A percentile compares a stretch with the other conserved stretches of the same genome.
Conservation (phyloP, 2,113 vertebrate species). For the Felis catus region F.catus_Fca126_mat1.0 CM031426.1:57700001-57700500, state of each 20-base stretch:
- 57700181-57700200: neutral
- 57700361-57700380: fast-evolving
- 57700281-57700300: neutral
- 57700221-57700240: neutral
- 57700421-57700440: neutral
- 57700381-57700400: neutral
- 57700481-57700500: neutral
- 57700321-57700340: fast-evolving
- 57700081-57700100: too few relatives aligned
- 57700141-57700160: neutral
- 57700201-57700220: neutral
- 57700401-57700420: neutral
- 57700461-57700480: neutral
- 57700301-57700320: neutral
- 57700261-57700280: neutral
- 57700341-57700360: fast-evolving
- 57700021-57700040: neutral
- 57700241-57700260: fast-evolving
- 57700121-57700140: neutral
- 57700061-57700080: neutral
- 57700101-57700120: neutral
- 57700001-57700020: neutral
- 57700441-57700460: neutral
- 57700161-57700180: neutral
- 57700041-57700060: neutral